Percentiles rank a stretch among this genome's conserved stretches.
These are phyloP conservation scores for Rhegmatorhina hoffmannsi DNA, from an alignment of 2,113 vertebrate species.

Conservation along the genomic window DNA sequence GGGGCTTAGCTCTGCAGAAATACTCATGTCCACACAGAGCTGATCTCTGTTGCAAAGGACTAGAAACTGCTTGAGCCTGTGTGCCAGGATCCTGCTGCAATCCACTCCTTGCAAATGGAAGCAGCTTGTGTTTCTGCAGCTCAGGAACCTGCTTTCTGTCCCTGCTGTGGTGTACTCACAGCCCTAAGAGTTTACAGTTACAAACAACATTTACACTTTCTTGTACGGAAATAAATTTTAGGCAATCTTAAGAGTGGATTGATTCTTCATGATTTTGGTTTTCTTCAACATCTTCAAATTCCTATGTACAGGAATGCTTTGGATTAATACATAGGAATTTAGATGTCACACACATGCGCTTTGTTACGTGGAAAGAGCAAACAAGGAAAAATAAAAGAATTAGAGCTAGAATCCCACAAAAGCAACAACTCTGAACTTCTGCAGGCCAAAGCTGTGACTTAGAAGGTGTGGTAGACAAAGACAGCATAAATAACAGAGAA, in stretches of 20 bases:
- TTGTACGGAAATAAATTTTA: not conserved
- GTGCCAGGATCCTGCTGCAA: not conserved
- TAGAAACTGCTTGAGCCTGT: not conserved
- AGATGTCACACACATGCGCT: not conserved
- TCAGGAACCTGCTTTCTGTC: not conserved
- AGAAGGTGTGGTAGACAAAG: not conserved
- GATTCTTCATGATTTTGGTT: constrained; percentile 29
- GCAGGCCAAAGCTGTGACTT: not conserved
- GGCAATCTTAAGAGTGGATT: not conserved
- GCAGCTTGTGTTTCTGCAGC: not conserved
- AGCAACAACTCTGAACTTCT: not conserved
- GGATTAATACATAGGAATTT: not conserved
- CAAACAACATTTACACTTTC: not conserved
- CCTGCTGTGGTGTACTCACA: fast-evolving
- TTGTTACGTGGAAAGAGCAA: not conserved
- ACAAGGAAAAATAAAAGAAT: not conserved
- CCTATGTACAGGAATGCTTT: not conserved
- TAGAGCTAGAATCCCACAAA: not conserved
- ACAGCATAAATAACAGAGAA: not conserved
- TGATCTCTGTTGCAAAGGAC: not conserved
- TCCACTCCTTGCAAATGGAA: not conserved
- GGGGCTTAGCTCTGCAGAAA: not conserved
- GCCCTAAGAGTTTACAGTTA: not conserved
- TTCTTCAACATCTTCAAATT: constrained; percentile 8
- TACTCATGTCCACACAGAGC: not conserved